Conservation (phyloP, 2,888 invertebrate genomes). For the Lamproptera curius region DNA sequence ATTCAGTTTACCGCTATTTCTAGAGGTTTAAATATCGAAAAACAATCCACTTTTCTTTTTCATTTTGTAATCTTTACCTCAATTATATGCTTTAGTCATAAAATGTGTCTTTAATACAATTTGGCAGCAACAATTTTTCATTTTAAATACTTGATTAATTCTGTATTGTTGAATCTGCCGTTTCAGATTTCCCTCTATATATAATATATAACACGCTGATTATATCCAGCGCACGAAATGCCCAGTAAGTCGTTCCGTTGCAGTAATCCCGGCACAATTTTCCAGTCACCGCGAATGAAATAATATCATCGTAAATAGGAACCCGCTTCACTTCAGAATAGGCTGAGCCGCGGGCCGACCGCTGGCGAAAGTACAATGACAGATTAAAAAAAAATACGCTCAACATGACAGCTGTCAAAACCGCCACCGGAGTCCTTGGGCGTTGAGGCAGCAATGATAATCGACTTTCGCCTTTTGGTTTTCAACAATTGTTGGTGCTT, state of each 20-base stretch:
- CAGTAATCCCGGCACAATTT: conserved; percentile 17
- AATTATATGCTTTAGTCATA: too few relatives aligned
- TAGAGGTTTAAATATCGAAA: too few relatives aligned
- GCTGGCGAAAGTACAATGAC: too few relatives aligned
- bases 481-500: conserved; percentile 33
- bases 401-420: conserved; percentile 43
- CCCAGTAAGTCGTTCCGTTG: conserved; percentile 11
- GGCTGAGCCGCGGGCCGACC: conserved; percentile 13
- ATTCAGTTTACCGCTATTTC: too few relatives aligned
- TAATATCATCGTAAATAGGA: conserved; percentile 16
- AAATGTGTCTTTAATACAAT: too few relatives aligned
- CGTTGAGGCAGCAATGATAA: conserved; percentile 35
- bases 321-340: conserved; percentile 9
- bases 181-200: conserved; percentile 1
- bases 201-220: conserved; percentile 11
- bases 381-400: conserved; percentile 16
- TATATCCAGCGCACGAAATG: conserved; percentile 11
- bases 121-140: too few relatives aligned
- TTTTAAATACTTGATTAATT: too few relatives aligned
- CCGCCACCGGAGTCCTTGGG: conserved; percentile 42
- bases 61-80: not conserved
- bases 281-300: conserved; percentile 20
- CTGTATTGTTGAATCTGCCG: not conserved
- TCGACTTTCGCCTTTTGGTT: conserved; percentile 23
- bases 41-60: too few relatives aligned